These are phyloP conservation scores for Clupea harengus DNA, from an alignment of 2,113 vertebrate species.

Conservation along the genomic window DNA sequence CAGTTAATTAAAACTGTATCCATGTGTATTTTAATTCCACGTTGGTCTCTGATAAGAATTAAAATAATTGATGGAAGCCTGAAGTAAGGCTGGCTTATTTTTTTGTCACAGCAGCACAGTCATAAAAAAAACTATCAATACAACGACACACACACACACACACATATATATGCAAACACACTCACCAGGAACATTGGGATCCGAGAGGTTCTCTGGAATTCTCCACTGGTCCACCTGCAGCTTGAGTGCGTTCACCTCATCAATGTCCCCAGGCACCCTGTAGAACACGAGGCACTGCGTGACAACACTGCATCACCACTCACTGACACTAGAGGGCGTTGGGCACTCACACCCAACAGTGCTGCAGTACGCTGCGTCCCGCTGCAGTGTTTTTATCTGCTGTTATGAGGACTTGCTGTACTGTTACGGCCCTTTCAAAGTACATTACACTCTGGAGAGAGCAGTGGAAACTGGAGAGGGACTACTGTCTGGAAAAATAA, in stretches of 20 bases:
- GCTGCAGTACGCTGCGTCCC: slow-evolving; percentile 13
- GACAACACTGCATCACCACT: slow-evolving; percentile 22
- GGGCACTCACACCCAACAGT: background rate
- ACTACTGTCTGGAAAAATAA: slow-evolving; percentile 18
- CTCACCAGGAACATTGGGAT: slow-evolving; percentile 86
- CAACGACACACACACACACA: background rate
- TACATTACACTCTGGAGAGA: slow-evolving; percentile 17
- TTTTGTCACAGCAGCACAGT: background rate
- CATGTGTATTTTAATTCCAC: background rate
- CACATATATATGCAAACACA: background rate
- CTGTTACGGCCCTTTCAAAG: slow-evolving; percentile 9
- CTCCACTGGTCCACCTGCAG: slow-evolving; percentile 91
- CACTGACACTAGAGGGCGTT: slow-evolving; percentile 60
- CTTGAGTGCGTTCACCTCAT: slow-evolving; percentile 88
- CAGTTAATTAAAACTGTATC: background rate
- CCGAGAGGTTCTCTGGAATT: slow-evolving; percentile 81
- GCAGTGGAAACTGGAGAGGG: slow-evolving; percentile 11
- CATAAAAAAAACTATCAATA: background rate
- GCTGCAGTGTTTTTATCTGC: background rate
- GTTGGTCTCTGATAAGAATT: background rate
- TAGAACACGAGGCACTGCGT: slow-evolving; percentile 36
- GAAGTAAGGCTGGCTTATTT: background rate
- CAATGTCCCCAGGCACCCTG: slow-evolving; percentile 89
- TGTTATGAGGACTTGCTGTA: slow-evolving; percentile 1
- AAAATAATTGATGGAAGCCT: background rate